phyloP scores from a whole-genome alignment of 1,140 invertebrate genomes.

The Meloidogyne chitwoodi region DNA sequence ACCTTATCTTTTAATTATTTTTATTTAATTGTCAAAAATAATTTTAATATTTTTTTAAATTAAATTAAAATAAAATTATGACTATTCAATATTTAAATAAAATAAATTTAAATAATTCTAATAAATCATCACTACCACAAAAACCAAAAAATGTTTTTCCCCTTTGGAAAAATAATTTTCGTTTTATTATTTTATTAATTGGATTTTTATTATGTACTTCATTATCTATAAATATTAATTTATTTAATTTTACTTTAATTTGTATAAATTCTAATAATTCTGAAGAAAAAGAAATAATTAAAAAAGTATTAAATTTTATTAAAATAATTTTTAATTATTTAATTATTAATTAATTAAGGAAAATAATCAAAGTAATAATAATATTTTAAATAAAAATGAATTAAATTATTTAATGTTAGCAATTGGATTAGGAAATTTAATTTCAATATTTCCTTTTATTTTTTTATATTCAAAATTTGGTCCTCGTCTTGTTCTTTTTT shows the following conservation, averaged over 20 bases:
- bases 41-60: too few species aligned
- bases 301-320: too few species aligned
- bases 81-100: neutral
- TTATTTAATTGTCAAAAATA: too few species aligned
- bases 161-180: constrained; percentile 14
- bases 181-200: constrained; percentile 39
- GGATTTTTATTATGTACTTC: constrained; percentile 40
- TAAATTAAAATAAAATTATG: neutral
- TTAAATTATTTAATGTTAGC: constrained; percentile 27
- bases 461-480: constrained; percentile 37
- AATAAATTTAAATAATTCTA: neutral
- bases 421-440: constrained; percentile 29
- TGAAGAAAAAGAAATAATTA: neutral
- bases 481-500: constrained; percentile 41
- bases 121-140: neutral
- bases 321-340: neutral
- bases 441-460: constrained; percentile 45
- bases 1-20: too few species aligned
- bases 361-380: neutral
- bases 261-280: constrained; percentile 26
- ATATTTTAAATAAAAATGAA: neutral
- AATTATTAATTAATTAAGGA: neutral
- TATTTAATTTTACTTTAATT: constrained; percentile 43
- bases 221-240: constrained; percentile 45
- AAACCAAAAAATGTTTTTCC: neutral